Evolutionary conservation across 1,140 invertebrate genomes (phyloP), one percentile per base, ranked within the genome.

Genomic region (Drosophila orena): DNA sequence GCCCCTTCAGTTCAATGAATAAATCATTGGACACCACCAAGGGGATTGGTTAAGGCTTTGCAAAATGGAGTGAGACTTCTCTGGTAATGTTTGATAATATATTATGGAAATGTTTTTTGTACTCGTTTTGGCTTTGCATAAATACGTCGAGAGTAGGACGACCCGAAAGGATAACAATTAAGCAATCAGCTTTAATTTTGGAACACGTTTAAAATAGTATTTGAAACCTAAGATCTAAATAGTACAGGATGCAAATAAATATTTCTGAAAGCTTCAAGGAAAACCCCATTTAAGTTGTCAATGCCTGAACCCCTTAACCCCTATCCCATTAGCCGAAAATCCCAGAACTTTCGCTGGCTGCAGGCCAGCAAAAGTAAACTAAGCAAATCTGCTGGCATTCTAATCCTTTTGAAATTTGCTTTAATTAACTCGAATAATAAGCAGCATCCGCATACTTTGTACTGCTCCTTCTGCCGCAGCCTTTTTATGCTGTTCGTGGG

Each of bases 401-500:
- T 77, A 83, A 83, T 78, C 79, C 80, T 77, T 85, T 85, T 85
- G 73, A 85, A 84, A 85, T 85, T 85, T 77, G 61, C 81, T 74
- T 85, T 85, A 85, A 85, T 85, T 85, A 85, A 80, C 73, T 85
- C 73, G 72, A 80, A 85, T 80, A 77, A 73, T 85, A 84, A 85
- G 80, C 70, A 62, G 57, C 61, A 75, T 78, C 74, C 55, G 47
- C 58, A 38, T 34, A 53, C 59, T 62, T 59, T 62, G 27, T 22
- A 15, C 54, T 17, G 24, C 30, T 15, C 17, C 43, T 8, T 7
- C 15, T n/a, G 12, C 14, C 22, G 17, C 20, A 37, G 61, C 54
- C 72, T 77, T 77, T 84, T 77, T 72, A 72, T 84, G 46, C 61
- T 79, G 68, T 80, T 76, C 79, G 69, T 64, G 71, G 73, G 73